Conservation (phyloP, 2,888 invertebrate species). For the Tanypteryx hageni region DNA sequence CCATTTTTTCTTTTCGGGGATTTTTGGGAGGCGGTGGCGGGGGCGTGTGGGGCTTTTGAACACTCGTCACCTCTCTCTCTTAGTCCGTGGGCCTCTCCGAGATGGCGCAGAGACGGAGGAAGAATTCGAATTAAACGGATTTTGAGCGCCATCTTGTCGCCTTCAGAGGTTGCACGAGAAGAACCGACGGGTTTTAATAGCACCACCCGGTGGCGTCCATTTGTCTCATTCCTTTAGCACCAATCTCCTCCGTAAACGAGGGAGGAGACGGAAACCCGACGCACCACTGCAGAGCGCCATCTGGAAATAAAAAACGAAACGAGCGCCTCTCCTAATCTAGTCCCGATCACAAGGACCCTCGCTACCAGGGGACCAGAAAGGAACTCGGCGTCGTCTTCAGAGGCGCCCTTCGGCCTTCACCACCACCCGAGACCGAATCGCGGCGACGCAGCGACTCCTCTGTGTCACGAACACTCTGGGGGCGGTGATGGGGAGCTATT, state of each 20-base stretch:
- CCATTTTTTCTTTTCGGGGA: no score
- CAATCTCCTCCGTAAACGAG: neutral
- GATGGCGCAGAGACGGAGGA: neutral
- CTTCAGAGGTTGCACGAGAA: neutral
- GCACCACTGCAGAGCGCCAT: no score
- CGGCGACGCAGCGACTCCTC: slow-evolving; percentile 66
- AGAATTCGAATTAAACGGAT: neutral
- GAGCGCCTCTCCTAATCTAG: no score
- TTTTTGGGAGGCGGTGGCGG: no score
- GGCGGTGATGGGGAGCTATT: slow-evolving; percentile 62
- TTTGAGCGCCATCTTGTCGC: slow-evolving; percentile 26
- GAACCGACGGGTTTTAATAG: neutral
- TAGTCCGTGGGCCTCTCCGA: neutral
- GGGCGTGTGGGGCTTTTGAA: no score
- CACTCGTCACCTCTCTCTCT: neutral
- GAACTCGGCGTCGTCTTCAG: neutral
- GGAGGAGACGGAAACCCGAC: neutral
- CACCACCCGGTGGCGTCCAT: neutral
- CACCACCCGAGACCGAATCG: slow-evolving; percentile 68
- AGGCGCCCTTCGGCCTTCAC: neutral
- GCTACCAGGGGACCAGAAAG: neutral
- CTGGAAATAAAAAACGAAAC: no score
- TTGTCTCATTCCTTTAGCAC: slow-evolving; percentile 12
- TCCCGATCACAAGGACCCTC: no score
- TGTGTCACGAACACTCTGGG: slow-evolving; percentile 70